These are phyloP conservation scores for Hanleya hanleyi DNA, from an alignment of 2,888 invertebrate genomes.

Conservation along the genomic window DNA sequence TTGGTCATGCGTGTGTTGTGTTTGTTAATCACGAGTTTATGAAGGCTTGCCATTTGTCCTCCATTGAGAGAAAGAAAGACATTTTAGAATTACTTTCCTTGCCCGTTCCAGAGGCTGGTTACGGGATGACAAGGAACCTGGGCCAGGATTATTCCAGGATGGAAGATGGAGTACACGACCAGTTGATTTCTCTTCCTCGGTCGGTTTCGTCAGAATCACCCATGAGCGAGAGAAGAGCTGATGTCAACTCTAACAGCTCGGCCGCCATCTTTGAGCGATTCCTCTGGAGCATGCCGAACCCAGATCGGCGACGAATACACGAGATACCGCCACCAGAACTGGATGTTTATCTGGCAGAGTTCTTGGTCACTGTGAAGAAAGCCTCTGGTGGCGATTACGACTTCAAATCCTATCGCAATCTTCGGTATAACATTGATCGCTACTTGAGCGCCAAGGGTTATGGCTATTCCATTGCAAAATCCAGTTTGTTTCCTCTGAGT, in stretches of 20 bases:
- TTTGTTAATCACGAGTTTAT: too few species aligned
- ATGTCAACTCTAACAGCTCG: neutral
- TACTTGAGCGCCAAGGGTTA: neutral
- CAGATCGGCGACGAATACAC: neutral
- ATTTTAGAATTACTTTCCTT: too few species aligned
- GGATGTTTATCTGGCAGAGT: neutral
- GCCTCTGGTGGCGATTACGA: conserved; percentile 1
- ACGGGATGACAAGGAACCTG: too few species aligned
- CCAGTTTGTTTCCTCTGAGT: neutral
- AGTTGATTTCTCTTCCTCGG: too few species aligned
- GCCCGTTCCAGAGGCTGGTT: too few species aligned
- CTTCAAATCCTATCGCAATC: neutral
- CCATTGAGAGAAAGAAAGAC: too few species aligned
- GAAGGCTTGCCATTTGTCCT: too few species aligned
- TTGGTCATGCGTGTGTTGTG: too few species aligned
- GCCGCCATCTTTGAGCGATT: neutral
- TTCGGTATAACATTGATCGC: neutral
- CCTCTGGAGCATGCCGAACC: neutral
- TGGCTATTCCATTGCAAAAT: neutral
- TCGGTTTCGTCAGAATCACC: too few species aligned
- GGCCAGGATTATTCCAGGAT: too few species aligned
- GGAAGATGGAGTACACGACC: too few species aligned
- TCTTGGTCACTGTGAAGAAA: neutral
- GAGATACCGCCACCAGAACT: neutral
- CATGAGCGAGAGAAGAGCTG: neutral